Evolutionary conservation across 2,888 invertebrate genomes (phyloP), one percentile per base, ranked within the genome.

Genomic region (Macaria notata): DNA sequence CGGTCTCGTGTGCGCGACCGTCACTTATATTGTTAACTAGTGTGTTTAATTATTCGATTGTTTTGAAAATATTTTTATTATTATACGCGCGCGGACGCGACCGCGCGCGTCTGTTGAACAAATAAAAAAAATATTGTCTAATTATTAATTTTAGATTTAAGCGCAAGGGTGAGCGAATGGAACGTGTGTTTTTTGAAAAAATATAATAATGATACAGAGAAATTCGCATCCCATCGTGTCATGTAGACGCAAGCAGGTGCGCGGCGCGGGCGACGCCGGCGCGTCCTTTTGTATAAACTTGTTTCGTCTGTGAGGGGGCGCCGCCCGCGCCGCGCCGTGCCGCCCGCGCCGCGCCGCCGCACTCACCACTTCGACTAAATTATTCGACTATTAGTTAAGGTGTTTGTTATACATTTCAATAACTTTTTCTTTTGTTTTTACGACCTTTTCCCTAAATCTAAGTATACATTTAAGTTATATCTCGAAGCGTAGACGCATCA

Each of bases 41-140:
- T 91, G 91, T 90, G 90, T 91, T 90, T 90, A 90, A 89, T 88
- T 89, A 89, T 91, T 90, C 90, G 90, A 91, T 91, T 90, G 91
- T 90, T 91, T 90, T 91, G 86, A 90, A 88, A 91, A 88, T 88
- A 88, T 88, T 90, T 64, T 90, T 91, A 89, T 89, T 89, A 89
- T 88, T 83, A 90, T 88, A 89, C 88, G 89, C 87, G 88, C 84
- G 88, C 83, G 68, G 66, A 79, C 70, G 76, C 82, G 73, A 78
- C 71, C 82, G 86, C 86, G 86, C 88, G 90, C 89, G 90, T 90
- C 88, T 90, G 91, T 91, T 91, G 91, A 91, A 89, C 90, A 84
- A 89, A 88, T 88, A 86, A 86, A 85, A 79, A 85, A 84, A 87
- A 88, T 89, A 90, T 90, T 90, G 89, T 89, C 88, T 90, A 90